Conservation (phyloP, 2,797 vertebrate species). For the Parauchenoglanis punctatus region DNA sequence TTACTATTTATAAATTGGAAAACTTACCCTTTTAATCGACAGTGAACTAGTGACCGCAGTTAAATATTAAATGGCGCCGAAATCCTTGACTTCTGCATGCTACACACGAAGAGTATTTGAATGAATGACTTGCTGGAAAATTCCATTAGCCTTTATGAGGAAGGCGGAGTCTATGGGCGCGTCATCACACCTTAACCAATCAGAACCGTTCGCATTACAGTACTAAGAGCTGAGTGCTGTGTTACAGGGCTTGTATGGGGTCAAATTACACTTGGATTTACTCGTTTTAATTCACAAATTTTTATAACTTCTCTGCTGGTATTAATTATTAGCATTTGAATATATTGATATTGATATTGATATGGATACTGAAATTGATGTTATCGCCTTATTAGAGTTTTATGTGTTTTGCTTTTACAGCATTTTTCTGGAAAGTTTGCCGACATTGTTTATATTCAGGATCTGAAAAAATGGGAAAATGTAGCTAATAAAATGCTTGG, state of each 20-base stretch:
- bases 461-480: neutral
- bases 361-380: neutral
- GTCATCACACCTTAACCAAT: constrained; percentile 54
- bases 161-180: neutral
- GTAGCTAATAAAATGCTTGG: neutral
- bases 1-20: neutral
- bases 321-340: neutral
- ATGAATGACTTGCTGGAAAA: constrained; percentile 68
- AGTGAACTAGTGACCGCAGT: neutral
- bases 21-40: constrained; percentile 13
- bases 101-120: constrained; percentile 4
- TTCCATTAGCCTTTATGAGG: constrained; percentile 64
- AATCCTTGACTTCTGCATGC: neutral
- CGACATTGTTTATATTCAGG: neutral
- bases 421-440: neutral
- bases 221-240: neutral
- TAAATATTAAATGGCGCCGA: neutral
- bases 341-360: no score
- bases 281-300: neutral
- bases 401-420: neutral
- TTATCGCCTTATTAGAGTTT: neutral
- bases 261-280: constrained; percentile 23
- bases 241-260: neutral
- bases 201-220: neutral
- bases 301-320: no score